Evolutionary conservation across 2,113 vertebrate species (phyloP), one percentile per base, ranked within the genome.

Genomic region (Burhinus oedicnemus): DNA sequence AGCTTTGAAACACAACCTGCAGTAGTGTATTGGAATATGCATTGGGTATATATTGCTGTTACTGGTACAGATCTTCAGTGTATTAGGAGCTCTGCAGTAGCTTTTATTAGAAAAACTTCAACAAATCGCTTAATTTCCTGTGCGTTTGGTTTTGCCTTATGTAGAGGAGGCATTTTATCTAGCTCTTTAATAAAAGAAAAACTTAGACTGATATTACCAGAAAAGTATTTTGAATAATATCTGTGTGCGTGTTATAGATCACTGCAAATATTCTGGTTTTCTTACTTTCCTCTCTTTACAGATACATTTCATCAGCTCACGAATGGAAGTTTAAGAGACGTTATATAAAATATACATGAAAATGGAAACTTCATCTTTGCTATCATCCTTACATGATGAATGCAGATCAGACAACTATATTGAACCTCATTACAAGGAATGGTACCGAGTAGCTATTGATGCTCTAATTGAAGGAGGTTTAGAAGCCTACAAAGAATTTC

Each of bases 401-500:
- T 98, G 97, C 51, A 98, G 97, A 97, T 89, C 98, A 34, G 99
- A 99, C 62, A 99, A 98, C 90, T 99, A 98, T 74, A 98, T 99
- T 71, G 99, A 99, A 81, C 99, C 99, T 34, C 99, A 99, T 96
- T 99, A 99, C 84, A 99, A 99, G 95, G 99, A 99, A 92, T 98
- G 98, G 45, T 99, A 99, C 90, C 98, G 99, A 13, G 84, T 99
- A 93, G 99, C 99, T 6, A 98, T 99, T 16, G 99, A 99, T 96
- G 95, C 68, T 54, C 97, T 99, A n/a, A 98, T 99, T 80, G 98
- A 97, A 58, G 94, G 96, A 5, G 99, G 99, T 74, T 97, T 98
- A 93, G 98, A 99, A 69, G 98, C 98, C 29, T 99, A 99, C 95
- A 97, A 97, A 60, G 98, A 99, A 78, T 99, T 99, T 96, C 98